A percentile compares a stretch with the other conserved stretches of the same genome.
Conservation (phyloP, 2,888 invertebrate genomes). For the Microdon myrmicae region DNA sequence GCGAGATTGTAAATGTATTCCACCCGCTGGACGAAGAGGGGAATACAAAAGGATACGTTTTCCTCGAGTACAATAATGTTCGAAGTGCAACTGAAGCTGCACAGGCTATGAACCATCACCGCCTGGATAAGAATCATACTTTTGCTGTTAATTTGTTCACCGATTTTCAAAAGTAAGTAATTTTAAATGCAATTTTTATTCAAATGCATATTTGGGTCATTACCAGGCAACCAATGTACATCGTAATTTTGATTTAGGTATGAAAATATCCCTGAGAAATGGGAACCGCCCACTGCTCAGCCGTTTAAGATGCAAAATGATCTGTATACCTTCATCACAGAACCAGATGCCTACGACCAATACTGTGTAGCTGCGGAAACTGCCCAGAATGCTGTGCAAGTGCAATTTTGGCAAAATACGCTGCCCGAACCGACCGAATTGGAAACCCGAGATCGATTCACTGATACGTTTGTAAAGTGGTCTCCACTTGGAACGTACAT, state of each 20-base stretch:
- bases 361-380: slow-evolving; percentile 90
- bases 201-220: neutral
- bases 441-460: slow-evolving; percentile 90
- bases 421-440: slow-evolving; percentile 84
- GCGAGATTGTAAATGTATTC: slow-evolving; percentile 85
- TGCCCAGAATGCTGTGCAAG: slow-evolving; percentile 77
- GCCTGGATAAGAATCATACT: slow-evolving; percentile 94
- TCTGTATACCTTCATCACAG: slow-evolving; percentile 90
- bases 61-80: slow-evolving; percentile 89
- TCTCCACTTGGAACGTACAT: slow-evolving; percentile 97
- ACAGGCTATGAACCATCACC: slow-evolving; percentile 88
- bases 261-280: slow-evolving; percentile 89
- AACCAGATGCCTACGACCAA: slow-evolving; percentile 96
- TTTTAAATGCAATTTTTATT: neutral
- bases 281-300: slow-evolving; percentile 90
- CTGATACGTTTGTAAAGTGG: slow-evolving; percentile 96
- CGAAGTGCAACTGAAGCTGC: slow-evolving; percentile 89
- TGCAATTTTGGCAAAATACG: slow-evolving; percentile 90
- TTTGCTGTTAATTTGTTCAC: slow-evolving; percentile 94
- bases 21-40: slow-evolving; percentile 86
- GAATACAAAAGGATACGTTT: slow-evolving; percentile 91
- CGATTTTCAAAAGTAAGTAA: slow-evolving; percentile 89
- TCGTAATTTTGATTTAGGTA: slow-evolving; percentile 69
- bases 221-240: slow-evolving; percentile 20
- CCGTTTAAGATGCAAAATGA: slow-evolving; percentile 93